Conservation (phyloP, 2,113 vertebrate genomes). For the Lonchura striata region DNA sequence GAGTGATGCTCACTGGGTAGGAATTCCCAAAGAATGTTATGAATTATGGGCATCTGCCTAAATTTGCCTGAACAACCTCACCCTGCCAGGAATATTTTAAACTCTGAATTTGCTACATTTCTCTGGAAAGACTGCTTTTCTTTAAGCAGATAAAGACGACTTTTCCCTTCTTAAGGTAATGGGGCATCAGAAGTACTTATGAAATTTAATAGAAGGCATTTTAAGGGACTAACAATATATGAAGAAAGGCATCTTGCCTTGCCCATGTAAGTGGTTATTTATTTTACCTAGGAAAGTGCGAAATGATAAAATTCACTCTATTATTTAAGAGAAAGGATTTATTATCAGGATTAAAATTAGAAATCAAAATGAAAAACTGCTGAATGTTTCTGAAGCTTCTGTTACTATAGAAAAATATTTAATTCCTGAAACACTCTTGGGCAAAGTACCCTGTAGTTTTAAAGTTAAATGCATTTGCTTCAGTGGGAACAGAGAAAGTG, state of each 20-base stretch:
- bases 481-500: background rate
- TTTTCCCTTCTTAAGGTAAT: background rate
- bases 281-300: background rate
- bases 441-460: slow-evolving; percentile 20
- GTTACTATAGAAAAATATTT: background rate
- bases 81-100: background rate
- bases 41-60: background rate
- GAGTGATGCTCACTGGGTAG: background rate
- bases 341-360: background rate
- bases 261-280: background rate
- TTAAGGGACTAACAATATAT: background rate
- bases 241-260: background rate
- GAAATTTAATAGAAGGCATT: background rate
- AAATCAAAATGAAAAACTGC: background rate
- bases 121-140: background rate
- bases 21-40: background rate
- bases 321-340: background rate
- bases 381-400: background rate
- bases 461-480: background rate
- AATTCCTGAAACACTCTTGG: slow-evolving; percentile 17
- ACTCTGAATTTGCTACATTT: background rate
- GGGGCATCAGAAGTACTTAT: background rate
- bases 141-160: background rate
- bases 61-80: background rate
- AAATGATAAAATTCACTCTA: background rate